These are phyloP conservation scores for Colletes collaris DNA, from an alignment of 2,888 invertebrate genomes.

Conservation along the genomic window DNA sequence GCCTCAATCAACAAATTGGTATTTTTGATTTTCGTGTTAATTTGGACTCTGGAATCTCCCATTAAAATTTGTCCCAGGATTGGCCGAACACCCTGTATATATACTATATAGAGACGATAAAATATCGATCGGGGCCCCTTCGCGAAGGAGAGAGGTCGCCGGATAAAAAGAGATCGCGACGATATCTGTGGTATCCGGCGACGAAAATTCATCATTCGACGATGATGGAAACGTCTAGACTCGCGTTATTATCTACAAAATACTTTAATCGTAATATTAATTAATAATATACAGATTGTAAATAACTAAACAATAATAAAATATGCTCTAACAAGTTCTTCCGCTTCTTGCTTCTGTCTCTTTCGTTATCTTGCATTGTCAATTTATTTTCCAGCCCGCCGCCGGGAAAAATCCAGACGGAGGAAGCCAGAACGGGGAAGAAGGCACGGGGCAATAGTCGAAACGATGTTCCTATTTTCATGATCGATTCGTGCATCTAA, in stretches of 20 bases:
- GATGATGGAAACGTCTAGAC: conserved; percentile 49
- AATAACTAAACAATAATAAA: conserved; percentile 83
- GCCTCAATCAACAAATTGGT: too few relatives aligned
- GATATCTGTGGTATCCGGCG: conserved; percentile 1
- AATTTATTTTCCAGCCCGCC: conserved; percentile 31
- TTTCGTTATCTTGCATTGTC: conserved; percentile 44
- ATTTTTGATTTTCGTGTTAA: too few relatives aligned
- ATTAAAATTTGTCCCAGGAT: too few relatives aligned
- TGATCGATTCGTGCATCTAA: conserved; percentile 21
- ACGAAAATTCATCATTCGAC: conserved; percentile 17
- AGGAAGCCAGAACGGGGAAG: conserved; percentile 66
- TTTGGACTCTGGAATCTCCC: too few relatives aligned
- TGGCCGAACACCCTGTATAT: too few relatives aligned
- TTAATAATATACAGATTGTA: conserved; percentile 83
- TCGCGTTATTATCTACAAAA: conserved; percentile 81
- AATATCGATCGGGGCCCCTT: conserved; percentile 22
- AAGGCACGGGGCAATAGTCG: conserved; percentile 75
- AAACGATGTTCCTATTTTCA: conserved; percentile 53
- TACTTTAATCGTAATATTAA: conserved; percentile 82
- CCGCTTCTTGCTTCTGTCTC: conserved; percentile 59
- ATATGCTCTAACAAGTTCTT: conserved; percentile 81
- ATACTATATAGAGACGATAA: conserved; percentile 11
- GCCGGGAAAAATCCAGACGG: conserved; percentile 34
- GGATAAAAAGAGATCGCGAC: conserved; percentile 16
- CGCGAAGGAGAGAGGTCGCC: conserved; percentile 7